Conservation (phyloP, 2,113 vertebrate genomes). For the Ornithorhynchus anatinus region DNA sequence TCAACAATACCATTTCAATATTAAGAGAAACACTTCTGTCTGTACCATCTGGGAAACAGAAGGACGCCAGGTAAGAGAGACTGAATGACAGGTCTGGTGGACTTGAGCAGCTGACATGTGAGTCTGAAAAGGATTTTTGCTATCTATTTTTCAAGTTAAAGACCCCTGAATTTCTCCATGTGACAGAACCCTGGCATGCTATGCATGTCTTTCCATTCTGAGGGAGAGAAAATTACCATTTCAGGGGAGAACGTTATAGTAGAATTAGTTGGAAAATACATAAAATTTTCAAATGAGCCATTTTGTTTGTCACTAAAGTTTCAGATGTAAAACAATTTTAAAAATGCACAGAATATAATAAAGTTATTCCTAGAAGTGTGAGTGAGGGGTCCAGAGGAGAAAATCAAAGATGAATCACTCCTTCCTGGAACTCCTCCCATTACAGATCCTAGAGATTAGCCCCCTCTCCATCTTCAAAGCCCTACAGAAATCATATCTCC, state of each 20-base stretch:
- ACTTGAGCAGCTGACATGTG: constrained; percentile 43
- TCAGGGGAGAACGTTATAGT: constrained; percentile 17
- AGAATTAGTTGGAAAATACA: not conserved
- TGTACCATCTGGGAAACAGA: not conserved
- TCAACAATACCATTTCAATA: not conserved
- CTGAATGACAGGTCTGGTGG: constrained; percentile 36
- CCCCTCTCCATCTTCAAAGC: too few species aligned
- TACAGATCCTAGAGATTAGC: too few species aligned
- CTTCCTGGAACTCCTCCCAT: too few species aligned
- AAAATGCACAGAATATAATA: constrained; percentile 19
- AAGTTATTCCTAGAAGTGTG: constrained; percentile 29
- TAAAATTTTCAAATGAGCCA: constrained; percentile 31
- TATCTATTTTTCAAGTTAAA: constrained; percentile 1
- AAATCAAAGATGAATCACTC: too few species aligned
- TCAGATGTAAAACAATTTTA: constrained; percentile 33
- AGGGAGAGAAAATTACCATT: constrained; percentile 13
- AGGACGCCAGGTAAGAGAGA: constrained; percentile 13
- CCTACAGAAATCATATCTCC: too few species aligned
- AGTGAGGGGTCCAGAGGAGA: too few species aligned
- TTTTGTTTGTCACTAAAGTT: constrained; percentile 39
- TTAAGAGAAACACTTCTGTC: not conserved
- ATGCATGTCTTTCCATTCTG: not conserved
- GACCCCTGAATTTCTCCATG: constrained; percentile 2
- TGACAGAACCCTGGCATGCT: constrained; percentile 1
- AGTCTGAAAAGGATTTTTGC: constrained; percentile 23